Conservation (phyloP, 2,888 invertebrate species). For the Didymodactylos carnosus region DNA sequence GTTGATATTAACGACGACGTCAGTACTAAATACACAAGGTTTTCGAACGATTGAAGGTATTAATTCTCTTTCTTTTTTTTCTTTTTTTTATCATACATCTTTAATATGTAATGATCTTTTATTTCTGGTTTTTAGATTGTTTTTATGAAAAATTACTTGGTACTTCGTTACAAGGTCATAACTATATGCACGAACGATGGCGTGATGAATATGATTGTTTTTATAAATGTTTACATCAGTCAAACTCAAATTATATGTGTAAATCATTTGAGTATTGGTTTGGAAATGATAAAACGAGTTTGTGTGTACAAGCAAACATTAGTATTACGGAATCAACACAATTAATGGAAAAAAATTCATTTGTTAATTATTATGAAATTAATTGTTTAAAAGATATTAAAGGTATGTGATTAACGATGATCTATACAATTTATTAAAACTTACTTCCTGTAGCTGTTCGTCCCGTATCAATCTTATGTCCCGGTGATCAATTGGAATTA, state of each 20-base stretch:
- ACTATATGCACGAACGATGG: not conserved
- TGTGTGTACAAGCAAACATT: not conserved
- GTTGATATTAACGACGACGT: too few relatives aligned
- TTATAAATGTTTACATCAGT: not conserved
- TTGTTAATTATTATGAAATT: not conserved
- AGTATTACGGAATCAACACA: not conserved
- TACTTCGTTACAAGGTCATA: not conserved
- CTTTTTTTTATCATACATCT: too few relatives aligned
- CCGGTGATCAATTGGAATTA: not conserved
- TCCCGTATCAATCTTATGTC: not conserved
- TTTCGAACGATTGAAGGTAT: too few relatives aligned
- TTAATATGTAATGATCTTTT: too few relatives aligned
- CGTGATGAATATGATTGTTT: not conserved
- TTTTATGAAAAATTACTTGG: not conserved
- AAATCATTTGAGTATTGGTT: not conserved
- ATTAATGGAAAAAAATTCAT: not conserved
- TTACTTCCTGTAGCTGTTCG: not conserved
- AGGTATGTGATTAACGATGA: not conserved
- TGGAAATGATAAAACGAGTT: not conserved
- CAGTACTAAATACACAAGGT: too few relatives aligned
- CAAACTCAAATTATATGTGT: not conserved
- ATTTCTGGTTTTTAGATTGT: not conserved
- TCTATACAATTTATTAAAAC: not conserved
- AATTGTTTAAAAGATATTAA: not conserved
- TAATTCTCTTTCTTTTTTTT: too few relatives aligned